Percentiles rank a stretch among this genome's conserved stretches.
Evolutionary conservation across 1,140 invertebrate genomes (phyloP).

Genomic region (Sipha flava): DNA sequence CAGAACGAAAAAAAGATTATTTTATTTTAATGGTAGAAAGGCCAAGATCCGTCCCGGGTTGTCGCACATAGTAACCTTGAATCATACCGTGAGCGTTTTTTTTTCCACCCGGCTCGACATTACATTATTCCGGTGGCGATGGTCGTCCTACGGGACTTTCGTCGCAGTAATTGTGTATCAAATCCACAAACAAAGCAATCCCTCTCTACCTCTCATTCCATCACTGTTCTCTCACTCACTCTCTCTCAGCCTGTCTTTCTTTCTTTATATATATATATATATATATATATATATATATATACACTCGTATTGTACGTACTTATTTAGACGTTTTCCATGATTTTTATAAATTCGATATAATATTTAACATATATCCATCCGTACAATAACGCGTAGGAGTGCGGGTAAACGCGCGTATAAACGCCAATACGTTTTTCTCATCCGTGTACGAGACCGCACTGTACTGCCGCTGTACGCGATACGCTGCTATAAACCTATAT

Average conservation of each 20-base stretch:
- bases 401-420: too few species aligned
- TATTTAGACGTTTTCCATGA: background rate
- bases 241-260: too few species aligned
- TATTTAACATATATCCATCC: too few species aligned
- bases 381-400: too few species aligned
- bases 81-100: slow-evolving; percentile 29
- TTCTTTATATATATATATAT: too few species aligned
- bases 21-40: slow-evolving; percentile 29
- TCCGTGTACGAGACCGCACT: too few species aligned
- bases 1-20: slow-evolving; percentile 23
- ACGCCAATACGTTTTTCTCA: too few species aligned
- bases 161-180: slow-evolving; percentile 13
- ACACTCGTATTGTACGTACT: background rate
- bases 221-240: background rate
- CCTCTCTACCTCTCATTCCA: background rate
- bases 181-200: slow-evolving; percentile 6
- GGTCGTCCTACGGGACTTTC: slow-evolving; percentile 10
- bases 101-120: background rate
- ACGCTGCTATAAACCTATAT: too few species aligned
- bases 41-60: slow-evolving; percentile 30
- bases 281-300: too few species aligned
- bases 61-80: slow-evolving; percentile 27
- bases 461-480: too few species aligned
- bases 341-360: background rate
- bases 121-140: background rate